These are phyloP conservation scores for Camponotus fellah DNA, from an alignment of 2,888 invertebrate species.

Conservation along the genomic window DNA sequence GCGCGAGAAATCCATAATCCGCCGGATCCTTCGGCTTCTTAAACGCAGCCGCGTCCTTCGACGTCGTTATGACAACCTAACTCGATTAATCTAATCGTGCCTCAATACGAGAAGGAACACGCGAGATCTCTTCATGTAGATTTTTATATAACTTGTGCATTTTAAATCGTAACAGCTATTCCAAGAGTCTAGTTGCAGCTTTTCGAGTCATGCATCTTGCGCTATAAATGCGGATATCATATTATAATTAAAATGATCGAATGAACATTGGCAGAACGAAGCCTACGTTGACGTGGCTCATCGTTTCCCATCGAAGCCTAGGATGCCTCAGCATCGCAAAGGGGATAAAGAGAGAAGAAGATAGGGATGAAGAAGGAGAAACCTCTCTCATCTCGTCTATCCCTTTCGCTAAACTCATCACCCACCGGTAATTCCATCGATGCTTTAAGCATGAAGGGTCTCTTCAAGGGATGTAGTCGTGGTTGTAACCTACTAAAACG, in stretches of 20 bases:
- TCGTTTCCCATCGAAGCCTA: constrained; percentile 51
- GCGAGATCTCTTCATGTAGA: neutral
- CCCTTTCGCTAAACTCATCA: constrained; percentile 84
- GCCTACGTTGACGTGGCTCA: constrained; percentile 54
- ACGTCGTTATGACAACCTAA: constrained; percentile 10
- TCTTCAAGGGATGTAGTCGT: constrained; percentile 77
- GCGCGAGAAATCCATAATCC: constrained; percentile 60
- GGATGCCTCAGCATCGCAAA: constrained; percentile 49
- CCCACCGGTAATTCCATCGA: constrained; percentile 84
- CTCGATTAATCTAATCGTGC: constrained; percentile 33
- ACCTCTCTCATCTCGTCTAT: constrained; percentile 81
- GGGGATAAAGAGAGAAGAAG: constrained; percentile 61
- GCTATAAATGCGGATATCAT: constrained; percentile 18
- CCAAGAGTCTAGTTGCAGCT: neutral
- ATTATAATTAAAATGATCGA: constrained; percentile 79
- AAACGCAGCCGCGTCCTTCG: constrained; percentile 36
- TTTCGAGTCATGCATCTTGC: neutral
- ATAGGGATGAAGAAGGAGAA: constrained; percentile 50
- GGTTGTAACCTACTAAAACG: constrained; percentile 65
- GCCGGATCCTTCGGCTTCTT: constrained; percentile 54
- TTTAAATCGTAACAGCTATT: neutral
- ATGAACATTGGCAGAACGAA: constrained; percentile 75
- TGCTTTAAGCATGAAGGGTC: constrained; percentile 81
- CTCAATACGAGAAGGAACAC: neutral
- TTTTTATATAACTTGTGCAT: neutral